Percentiles rank a stretch among this genome's conserved stretches.
These are phyloP conservation scores for Pycnonotus jocosus DNA, from an alignment of 2,113 vertebrate species.

Conservation along the genomic window DNA sequence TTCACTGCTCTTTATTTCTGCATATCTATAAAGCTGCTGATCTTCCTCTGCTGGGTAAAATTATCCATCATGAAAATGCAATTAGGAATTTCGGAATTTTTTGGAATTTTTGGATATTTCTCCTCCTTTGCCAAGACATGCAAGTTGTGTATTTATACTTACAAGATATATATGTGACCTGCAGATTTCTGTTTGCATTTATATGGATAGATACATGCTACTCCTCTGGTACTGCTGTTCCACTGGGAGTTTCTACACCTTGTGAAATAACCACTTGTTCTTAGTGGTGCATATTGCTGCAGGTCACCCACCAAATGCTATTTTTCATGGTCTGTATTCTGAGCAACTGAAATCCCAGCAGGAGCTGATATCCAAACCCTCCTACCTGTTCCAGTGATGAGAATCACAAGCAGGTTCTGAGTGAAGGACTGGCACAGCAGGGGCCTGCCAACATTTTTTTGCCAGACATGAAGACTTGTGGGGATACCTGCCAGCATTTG, in stretches of 20 bases:
- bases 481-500: background rate
- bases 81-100: background rate
- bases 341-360: background rate
- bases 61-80: background rate
- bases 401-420: background rate
- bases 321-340: background rate
- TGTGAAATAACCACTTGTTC: background rate
- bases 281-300: background rate
- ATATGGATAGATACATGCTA: background rate
- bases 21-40: background rate
- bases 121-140: background rate
- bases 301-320: background rate
- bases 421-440: background rate
- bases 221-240: background rate
- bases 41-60: conserved; percentile 19
- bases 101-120: background rate
- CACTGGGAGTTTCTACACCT: background rate
- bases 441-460: background rate
- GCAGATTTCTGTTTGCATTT: background rate
- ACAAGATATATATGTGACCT: background rate
- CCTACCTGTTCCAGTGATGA: background rate
- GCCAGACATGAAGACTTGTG: background rate
- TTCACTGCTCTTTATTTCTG: conserved; percentile 7
- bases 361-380: background rate
- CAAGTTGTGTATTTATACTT: background rate